A percentile compares a stretch with the other conserved stretches of the same genome.
phyloP scores from a whole-genome alignment of 2,113 vertebrate species.

The Centropus bengalensis region DNA sequence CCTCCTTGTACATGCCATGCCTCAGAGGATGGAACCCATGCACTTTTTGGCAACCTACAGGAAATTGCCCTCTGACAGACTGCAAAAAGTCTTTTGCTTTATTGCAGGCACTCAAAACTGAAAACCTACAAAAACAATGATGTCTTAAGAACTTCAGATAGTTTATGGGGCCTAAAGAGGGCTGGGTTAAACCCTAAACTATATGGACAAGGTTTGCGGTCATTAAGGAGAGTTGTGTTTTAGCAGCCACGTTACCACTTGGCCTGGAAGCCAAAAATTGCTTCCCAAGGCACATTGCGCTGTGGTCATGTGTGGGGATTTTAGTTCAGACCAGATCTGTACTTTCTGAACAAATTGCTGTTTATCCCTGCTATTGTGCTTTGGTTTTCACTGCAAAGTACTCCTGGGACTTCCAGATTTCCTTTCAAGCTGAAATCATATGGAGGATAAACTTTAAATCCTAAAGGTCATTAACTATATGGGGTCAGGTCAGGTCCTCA shows the following conservation, averaged over 20 bases:
- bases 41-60: not conserved
- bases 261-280: not conserved
- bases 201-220: not conserved
- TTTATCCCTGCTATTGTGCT: not conserved
- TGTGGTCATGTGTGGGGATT: not conserved
- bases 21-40: rapidly evolving
- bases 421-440: not conserved
- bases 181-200: not conserved
- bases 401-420: not conserved
- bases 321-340: not conserved
- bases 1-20: rapidly evolving
- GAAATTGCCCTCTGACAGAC: not conserved
- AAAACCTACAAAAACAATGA: not conserved
- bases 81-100: not conserved
- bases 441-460: not conserved
- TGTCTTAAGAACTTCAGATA: not conserved
- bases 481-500: too few relatives aligned
- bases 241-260: not conserved
- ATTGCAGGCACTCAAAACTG: not conserved
- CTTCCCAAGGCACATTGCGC: not conserved
- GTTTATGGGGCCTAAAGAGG: not conserved
- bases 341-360: not conserved
- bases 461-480: not conserved
- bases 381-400: not conserved
- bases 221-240: not conserved